Base-by-base conservation (phyloP, 2,888 invertebrate species). In the Atherix ibis region DNA sequence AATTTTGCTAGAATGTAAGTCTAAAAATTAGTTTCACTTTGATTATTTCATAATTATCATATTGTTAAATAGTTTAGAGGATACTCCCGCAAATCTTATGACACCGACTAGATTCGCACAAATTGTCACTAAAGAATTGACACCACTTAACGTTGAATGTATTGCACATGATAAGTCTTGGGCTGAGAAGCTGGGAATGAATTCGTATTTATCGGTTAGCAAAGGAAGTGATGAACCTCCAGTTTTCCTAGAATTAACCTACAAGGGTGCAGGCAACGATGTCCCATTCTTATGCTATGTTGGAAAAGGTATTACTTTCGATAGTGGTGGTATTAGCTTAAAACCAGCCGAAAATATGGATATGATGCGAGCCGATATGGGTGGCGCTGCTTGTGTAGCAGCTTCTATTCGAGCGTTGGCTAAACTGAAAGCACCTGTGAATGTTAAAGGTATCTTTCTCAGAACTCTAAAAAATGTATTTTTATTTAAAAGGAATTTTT, bases 281-380 rank as follows among this genome's bases (percentile, higher is more conserved):
- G 18, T 34, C 13, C 18, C 74, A 18, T 78, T 76, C 1, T 58
- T 80, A 4, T 76, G 77, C 14, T 54, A 82, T 18, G 73, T 83
- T 22, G 83, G 82, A 4, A 71, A 71, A 52, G 71, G 71, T 3
- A 66, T 72, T 6, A 72, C 71, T 1, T 72, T 71, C 51, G 72
- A 75, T 51, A 76, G 76, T 47, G 84, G 84, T 19, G 80, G 82
- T 37, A 63, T 83, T 36, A 76, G 76, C 39, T 52, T 82, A 38
- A 81, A 79, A 51, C 62, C 70, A 5, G 13, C 38, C 8, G 36
- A 29, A 17, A 34, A 1, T 56, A 71, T 82, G 65, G 68, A 67
- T 42, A 32, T 22, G 2, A 82, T 82, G 81, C 64, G 76, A 43
- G 81, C 75, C 4, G 83, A 83, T 49, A 82, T 84, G 82, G 79